A percentile compares a stretch with the other conserved stretches of the same genome.
These are phyloP conservation scores for Drosophila elegans DNA, from an alignment of 1,140 invertebrate genomes.

Conservation along the genomic window DNA sequence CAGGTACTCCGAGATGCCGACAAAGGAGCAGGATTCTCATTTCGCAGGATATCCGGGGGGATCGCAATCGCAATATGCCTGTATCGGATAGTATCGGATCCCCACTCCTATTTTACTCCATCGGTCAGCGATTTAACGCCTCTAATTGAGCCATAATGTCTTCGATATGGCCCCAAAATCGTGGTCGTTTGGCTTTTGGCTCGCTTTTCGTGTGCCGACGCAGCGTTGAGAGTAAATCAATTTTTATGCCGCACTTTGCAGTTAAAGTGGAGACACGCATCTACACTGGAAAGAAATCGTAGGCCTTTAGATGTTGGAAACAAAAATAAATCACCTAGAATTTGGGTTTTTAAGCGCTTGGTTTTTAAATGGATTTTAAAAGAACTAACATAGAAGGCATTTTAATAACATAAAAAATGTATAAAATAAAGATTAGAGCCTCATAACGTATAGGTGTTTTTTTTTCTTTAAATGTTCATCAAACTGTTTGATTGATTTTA, in stretches of 20 bases:
- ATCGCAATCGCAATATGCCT: neutral
- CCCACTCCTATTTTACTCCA: neutral
- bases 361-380: too few species aligned
- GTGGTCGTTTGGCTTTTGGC: slow-evolving; percentile 8
- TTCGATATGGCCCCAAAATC: slow-evolving; percentile 25
- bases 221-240: slow-evolving; percentile 69
- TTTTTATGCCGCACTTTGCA: slow-evolving; percentile 80
- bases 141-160: slow-evolving; percentile 73
- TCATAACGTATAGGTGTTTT: too few species aligned
- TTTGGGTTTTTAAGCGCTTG: too few species aligned
- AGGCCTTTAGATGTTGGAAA: neutral
- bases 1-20: slow-evolving; percentile 9
- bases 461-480: too few species aligned
- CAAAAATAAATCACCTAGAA: too few species aligned
- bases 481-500: too few species aligned
- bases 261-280: slow-evolving; percentile 52
- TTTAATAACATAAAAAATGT: too few species aligned
- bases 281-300: neutral
- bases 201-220: slow-evolving; percentile 53
- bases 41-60: slow-evolving; percentile 22
- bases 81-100: too few species aligned
- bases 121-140: slow-evolving; percentile 43
- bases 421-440: too few species aligned
- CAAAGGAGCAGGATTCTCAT: slow-evolving; percentile 18
- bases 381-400: too few species aligned